These are phyloP conservation scores for Lycodopsis pacificus DNA, from an alignment of 2,797 vertebrate species.

Conservation along the genomic window DNA sequence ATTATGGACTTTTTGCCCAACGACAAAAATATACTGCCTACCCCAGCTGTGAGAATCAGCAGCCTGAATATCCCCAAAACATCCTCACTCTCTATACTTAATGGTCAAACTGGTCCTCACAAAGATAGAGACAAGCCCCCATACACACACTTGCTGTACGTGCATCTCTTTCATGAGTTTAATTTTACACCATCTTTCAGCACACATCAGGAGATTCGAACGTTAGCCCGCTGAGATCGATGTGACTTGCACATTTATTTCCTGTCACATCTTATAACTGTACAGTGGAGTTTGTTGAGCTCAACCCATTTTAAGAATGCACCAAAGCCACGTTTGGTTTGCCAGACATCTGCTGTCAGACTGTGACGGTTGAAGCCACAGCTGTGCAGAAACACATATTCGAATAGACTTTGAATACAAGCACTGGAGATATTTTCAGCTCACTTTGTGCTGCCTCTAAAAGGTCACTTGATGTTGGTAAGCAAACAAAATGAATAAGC, in stretches of 20 bases:
- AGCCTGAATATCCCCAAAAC: conserved; percentile 1
- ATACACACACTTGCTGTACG: neutral
- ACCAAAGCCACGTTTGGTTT: conserved; percentile 38
- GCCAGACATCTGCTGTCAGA: conserved; percentile 34
- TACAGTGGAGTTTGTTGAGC: conserved; percentile 31
- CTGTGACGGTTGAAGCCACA: conserved; percentile 22
- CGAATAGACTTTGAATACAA: conserved; percentile 15
- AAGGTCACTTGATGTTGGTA: conserved; percentile 12
- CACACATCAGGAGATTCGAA: conserved; percentile 7
- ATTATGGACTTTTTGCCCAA: too few species aligned
- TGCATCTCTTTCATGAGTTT: conserved; percentile 17
- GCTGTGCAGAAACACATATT: conserved; percentile 14
- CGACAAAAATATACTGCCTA: neutral
- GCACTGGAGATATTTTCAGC: conserved; percentile 15
- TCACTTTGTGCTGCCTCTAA: conserved; percentile 11
- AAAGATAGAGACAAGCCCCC: neutral
- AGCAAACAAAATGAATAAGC: conserved; percentile 4
- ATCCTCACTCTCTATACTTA: neutral
- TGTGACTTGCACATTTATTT: conserved; percentile 55
- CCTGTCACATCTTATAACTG: conserved; percentile 51
- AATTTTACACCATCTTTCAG: conserved; percentile 38
- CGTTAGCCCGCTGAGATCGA: conserved; percentile 14
- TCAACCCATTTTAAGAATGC: conserved; percentile 42
- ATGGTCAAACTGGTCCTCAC: conserved; percentile 1
- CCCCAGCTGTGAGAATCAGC: neutral